Base-by-base conservation (phyloP, 2,888 invertebrate genomes). In the Galeruca laticollis region DNA sequence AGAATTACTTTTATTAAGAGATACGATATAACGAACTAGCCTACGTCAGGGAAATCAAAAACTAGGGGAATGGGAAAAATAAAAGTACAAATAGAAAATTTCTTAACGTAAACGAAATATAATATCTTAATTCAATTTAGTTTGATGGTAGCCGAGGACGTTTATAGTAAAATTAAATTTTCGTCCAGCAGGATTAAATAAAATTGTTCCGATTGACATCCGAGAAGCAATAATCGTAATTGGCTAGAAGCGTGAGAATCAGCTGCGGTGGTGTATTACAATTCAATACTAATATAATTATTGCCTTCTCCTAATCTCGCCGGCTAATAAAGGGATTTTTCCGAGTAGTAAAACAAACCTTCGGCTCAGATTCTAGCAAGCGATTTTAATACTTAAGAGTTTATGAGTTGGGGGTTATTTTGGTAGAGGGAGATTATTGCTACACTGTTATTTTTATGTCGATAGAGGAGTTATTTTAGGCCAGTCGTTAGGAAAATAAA, bases 201-300 rank as follows among this genome's bases (percentile, higher is more conserved):
- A 57, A 35, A 35, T 54, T 13, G 15, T 64, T 68, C 62, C 70
- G 67, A 70, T 72, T 69, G 72, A 72, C 74, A 72, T 74, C 68
- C 61, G 72, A 70, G 70, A 71, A 73, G 72, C 75, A 73, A 72
- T 72, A 71, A 73, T 68, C 57, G 68, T 75, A 77, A 77, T 75
- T 75, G 75, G 73, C 66, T 72, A 66, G 74, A 75, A 81, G 82
- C 82, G 82, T 83, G 83, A 82, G 83, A 83, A 83, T 80, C 75
- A 74, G 71, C 78, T 72, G 77, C 76, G 76, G 73, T 60, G 64
- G 75, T 73, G 80, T 83, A 84, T 85, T 84, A 83, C 83, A 82
- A 85, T 85, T 85, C 85, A 82, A 85, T 85, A 83, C 85, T 86
- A 86, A 86, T 85, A 84, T 82, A 86, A 86, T 86, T 86, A 86